These are phyloP conservation scores for Mesodorylaimus sp. DNA, from an alignment of 2,888 invertebrate species.

Conservation along the genomic window DNA sequence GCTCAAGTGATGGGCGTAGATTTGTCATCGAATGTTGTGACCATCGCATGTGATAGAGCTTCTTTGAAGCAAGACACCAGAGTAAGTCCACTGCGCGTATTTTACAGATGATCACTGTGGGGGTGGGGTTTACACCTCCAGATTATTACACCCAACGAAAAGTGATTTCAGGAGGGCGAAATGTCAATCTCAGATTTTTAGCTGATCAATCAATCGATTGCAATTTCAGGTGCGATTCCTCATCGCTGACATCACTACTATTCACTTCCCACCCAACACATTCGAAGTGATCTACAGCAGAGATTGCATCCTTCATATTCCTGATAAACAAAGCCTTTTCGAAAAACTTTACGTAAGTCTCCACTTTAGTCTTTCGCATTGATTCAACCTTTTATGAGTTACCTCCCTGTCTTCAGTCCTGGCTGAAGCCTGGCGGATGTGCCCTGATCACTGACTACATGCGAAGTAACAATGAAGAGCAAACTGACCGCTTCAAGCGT, in stretches of 20 bases:
- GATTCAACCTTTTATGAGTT: too few relatives aligned
- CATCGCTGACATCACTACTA: constrained; percentile 38
- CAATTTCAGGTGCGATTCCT: constrained; percentile 37
- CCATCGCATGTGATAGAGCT: constrained; percentile 36
- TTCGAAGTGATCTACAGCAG: constrained; percentile 42
- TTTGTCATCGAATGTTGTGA: constrained; percentile 41
- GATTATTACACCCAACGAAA: too few relatives aligned
- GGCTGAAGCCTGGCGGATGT: constrained; percentile 40
- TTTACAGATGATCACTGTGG: too few relatives aligned
- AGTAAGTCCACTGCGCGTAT: too few relatives aligned
- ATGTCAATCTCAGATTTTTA: too few relatives aligned
- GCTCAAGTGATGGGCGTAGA: constrained; percentile 39
- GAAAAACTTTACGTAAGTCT: constrained; percentile 36
- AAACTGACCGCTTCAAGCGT: constrained; percentile 34
- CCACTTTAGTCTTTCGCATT: too few relatives aligned
- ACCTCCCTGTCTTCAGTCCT: too few relatives aligned
- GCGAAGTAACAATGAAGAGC: constrained; percentile 36
- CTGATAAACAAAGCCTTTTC: constrained; percentile 37
- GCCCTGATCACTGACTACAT: constrained; percentile 41
- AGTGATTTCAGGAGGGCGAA: too few relatives aligned
- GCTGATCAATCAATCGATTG: too few relatives aligned
- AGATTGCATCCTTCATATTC: constrained; percentile 41
- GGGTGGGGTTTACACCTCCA: too few relatives aligned
- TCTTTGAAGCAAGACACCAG: constrained; percentile 30
- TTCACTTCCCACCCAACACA: constrained; percentile 32